Conservation (phyloP, 1,140 invertebrate genomes). For the Cydia fagiglandana region DNA sequence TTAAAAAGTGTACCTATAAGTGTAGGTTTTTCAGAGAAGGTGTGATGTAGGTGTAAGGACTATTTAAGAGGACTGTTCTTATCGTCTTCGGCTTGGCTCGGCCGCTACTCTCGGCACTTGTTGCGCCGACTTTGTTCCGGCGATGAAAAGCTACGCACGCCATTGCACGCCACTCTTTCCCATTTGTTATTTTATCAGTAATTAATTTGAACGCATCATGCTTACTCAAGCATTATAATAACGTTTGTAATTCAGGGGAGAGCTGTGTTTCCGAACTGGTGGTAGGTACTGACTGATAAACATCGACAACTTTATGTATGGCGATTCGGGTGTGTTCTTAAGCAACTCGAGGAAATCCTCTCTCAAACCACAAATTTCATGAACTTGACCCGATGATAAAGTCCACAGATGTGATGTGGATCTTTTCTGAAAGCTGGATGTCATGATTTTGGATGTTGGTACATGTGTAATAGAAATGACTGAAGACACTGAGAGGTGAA, state of each 20-base stretch:
- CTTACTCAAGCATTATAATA: slow-evolving; percentile 36
- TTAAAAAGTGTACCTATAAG: slow-evolving; percentile 12
- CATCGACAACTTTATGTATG: too few relatives aligned
- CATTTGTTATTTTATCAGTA: slow-evolving; percentile 59
- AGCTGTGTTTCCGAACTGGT: not conserved
- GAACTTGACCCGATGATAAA: too few relatives aligned
- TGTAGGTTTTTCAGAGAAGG: slow-evolving; percentile 18
- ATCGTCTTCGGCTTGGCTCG: slow-evolving; percentile 48
- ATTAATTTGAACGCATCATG: slow-evolving; percentile 62
- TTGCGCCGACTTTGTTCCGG: slow-evolving; percentile 74
- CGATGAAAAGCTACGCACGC: slow-evolving; percentile 72
- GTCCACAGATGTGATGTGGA: too few relatives aligned
- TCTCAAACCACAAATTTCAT: too few relatives aligned
- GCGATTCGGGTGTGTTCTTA: too few relatives aligned
- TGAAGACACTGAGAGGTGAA: too few relatives aligned
- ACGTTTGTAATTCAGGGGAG: not conserved
- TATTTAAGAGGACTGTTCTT: slow-evolving; percentile 33
- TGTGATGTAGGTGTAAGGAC: slow-evolving; percentile 13
- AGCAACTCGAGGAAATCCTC: too few relatives aligned
- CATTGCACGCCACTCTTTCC: slow-evolving; percentile 59
- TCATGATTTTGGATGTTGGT: too few relatives aligned
- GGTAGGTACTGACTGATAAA: not conserved
- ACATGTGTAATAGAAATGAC: too few relatives aligned
- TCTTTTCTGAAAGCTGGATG: too few relatives aligned
- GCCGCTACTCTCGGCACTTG: slow-evolving; percentile 67